phyloP scores from a whole-genome alignment of 1,140 invertebrate genomes.

The Zaprionus africanus region DNA sequence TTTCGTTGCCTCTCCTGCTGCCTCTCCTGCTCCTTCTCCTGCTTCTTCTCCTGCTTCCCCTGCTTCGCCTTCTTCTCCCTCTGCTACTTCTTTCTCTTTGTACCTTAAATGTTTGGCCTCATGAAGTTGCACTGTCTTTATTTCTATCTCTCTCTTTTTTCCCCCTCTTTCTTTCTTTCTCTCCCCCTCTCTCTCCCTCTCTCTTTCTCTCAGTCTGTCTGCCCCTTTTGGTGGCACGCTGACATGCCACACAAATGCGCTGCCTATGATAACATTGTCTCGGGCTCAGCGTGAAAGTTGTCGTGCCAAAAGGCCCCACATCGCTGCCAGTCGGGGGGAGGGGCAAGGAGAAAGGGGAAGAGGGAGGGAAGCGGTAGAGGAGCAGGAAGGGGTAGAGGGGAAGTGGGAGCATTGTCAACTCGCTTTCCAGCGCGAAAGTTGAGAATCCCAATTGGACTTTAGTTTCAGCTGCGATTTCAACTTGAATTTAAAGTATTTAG shows the following conservation, averaged over 20 bases:
- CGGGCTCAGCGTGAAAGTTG: slow-evolving; percentile 69
- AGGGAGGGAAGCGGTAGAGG: not conserved
- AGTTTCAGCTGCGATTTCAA: not conserved
- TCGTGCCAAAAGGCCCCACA: slow-evolving; percentile 57
- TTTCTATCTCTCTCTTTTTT: not conserved
- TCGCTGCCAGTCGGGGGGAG: not conserved
- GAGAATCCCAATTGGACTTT: not conserved
- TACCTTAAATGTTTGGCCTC: not conserved
- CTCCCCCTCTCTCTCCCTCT: slow-evolving; percentile 1
- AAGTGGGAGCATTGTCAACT: not conserved
- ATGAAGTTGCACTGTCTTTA: slow-evolving; percentile 17
- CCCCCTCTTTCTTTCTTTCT: not conserved
- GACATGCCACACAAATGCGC: slow-evolving; percentile 70
- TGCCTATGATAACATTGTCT: slow-evolving; percentile 80
- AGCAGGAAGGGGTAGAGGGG: not conserved
- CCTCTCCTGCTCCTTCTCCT: not conserved
- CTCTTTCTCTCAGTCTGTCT: not conserved
- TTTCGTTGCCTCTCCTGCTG: not conserved
- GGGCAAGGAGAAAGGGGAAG: not conserved
- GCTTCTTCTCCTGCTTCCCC: too few relatives aligned
- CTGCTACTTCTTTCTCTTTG: not conserved
- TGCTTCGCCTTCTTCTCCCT: not conserved
- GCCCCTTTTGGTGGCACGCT: slow-evolving; percentile 21
- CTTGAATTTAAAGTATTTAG: not conserved
- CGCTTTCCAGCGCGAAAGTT: not conserved